These are phyloP conservation scores for Mycetomoellerius zeteki DNA, from an alignment of 1,140 invertebrate species.

Conservation along the genomic window DNA sequence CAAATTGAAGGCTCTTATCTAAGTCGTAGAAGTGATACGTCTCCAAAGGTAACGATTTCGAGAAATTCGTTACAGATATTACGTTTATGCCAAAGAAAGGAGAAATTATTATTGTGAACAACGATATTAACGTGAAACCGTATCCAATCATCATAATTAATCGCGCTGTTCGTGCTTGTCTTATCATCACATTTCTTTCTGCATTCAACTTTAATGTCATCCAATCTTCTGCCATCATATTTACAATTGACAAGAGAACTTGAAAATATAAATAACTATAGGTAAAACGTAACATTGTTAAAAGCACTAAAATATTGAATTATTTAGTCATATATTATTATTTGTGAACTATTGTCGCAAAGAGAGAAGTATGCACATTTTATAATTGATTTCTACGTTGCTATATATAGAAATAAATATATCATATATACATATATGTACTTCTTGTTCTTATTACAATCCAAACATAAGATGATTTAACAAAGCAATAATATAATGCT, in stretches of 20 bases:
- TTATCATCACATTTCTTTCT: conserved; percentile 36
- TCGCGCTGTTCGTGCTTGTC: background rate
- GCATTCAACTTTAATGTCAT: background rate
- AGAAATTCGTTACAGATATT: background rate
- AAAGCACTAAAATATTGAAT: background rate
- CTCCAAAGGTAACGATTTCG: background rate
- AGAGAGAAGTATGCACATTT: background rate
- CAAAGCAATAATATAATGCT: background rate
- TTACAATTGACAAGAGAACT: background rate
- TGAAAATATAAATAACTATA: background rate
- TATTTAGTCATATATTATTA: background rate
- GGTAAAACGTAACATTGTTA: too few species aligned
- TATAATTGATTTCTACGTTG: background rate
- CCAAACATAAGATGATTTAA: too few species aligned
- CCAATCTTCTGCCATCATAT: conserved; percentile 58
- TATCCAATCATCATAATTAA: background rate
- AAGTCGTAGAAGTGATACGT: conserved; percentile 2
- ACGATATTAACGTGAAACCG: background rate
- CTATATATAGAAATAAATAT: background rate
- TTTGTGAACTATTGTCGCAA: too few species aligned
- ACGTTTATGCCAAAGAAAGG: conserved; percentile 5
- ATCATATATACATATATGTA: too few species aligned
- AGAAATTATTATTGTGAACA: background rate
- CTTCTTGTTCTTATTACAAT: too few species aligned
- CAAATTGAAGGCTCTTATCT: conserved; percentile 3